A percentile compares a stretch with the other conserved stretches of the same genome.
phyloP scores from a whole-genome alignment of 2,113 vertebrate genomes.

The Misgurnus mizolepis region DNA sequence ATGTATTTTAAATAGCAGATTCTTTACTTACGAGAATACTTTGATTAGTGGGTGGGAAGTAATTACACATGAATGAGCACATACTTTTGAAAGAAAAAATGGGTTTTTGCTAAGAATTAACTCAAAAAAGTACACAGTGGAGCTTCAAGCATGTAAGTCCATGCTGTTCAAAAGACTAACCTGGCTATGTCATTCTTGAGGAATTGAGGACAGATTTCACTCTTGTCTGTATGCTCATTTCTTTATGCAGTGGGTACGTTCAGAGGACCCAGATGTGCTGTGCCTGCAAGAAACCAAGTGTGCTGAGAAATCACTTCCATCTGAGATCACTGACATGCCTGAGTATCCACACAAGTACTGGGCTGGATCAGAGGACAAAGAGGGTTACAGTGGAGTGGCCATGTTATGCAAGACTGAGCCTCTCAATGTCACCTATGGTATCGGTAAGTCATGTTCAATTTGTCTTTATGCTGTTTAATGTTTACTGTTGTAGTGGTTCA shows the following conservation, averaged over 20 bases:
- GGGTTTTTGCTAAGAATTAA: no score
- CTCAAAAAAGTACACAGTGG: no score
- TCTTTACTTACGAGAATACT: no score
- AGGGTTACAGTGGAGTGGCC: constrained; percentile 88
- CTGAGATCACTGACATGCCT: constrained; percentile 79
- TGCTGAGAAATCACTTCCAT: constrained; percentile 80
- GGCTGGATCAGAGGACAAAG: constrained; percentile 81
- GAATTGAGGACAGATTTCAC: background rate
- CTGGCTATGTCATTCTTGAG: background rate
- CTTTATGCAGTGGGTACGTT: constrained; percentile 81
- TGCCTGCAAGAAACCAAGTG: constrained; percentile 93
- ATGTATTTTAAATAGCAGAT: no score
- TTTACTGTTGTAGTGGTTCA: background rate
- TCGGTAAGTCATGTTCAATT: constrained; percentile 72
- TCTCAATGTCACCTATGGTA: constrained; percentile 84
- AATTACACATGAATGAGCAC: no score
- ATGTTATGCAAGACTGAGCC: constrained; percentile 86
- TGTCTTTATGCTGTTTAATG: background rate
- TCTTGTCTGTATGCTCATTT: background rate
- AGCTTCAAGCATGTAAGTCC: background rate
- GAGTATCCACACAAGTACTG: constrained; percentile 88
- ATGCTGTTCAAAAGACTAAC: background rate
- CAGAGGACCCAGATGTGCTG: constrained; percentile 85
- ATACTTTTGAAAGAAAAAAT: no score
- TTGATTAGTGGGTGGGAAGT: no score